These are phyloP conservation scores for Antigone vipio DNA, from an alignment of 2,113 vertebrate species.

Conservation along the genomic window DNA sequence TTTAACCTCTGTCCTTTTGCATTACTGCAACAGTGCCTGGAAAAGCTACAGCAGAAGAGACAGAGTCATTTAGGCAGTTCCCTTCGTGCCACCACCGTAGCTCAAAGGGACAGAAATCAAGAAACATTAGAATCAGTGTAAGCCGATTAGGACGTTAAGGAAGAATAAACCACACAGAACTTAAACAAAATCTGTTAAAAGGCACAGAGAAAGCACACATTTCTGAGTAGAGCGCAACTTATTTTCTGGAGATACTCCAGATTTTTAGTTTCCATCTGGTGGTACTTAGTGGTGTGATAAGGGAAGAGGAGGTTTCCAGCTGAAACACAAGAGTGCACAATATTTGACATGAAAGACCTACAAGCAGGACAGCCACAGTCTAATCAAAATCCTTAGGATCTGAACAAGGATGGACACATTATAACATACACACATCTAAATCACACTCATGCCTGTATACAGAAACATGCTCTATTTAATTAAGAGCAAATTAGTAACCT, in stretches of 20 bases:
- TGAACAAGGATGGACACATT: not conserved
- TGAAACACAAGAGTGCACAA: not conserved
- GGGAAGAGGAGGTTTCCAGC: not conserved
- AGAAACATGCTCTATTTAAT: not conserved
- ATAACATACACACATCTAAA: not conserved
- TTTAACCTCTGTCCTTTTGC: slow-evolving; percentile 54
- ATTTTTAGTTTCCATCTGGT: not conserved
- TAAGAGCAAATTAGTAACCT: not conserved
- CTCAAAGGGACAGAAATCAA: slow-evolving; percentile 32
- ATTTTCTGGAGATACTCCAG: not conserved
- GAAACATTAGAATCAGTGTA: slow-evolving; percentile 5
- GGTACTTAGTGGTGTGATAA: not conserved
- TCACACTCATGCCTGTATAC: not conserved
- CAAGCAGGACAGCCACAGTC: not conserved
- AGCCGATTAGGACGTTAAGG: not conserved
- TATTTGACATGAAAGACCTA: not conserved
- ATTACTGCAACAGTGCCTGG: slow-evolving; percentile 20
- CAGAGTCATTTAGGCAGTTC: not conserved
- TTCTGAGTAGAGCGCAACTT: not conserved
- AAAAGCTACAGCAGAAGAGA: not conserved
- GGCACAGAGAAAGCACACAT: not conserved
- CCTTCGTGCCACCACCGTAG: not conserved
- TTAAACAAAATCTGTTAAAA: not conserved
- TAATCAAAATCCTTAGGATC: not conserved
- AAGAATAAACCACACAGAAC: not conserved